Base-by-base conservation (phyloP, 2,888 invertebrate species). In the Sicus ferrugineus region DNA sequence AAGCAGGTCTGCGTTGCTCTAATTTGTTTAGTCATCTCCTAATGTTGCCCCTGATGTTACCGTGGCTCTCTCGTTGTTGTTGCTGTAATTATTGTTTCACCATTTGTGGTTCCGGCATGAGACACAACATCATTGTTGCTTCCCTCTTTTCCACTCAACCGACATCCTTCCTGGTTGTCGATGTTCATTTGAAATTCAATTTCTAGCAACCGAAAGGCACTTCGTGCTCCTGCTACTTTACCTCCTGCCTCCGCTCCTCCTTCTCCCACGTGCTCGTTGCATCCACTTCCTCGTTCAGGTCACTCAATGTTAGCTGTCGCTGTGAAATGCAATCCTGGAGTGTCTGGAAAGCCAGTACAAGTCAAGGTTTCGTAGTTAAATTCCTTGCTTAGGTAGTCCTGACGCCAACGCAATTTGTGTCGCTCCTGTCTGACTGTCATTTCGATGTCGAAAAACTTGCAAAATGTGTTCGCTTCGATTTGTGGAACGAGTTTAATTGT, bases 111-210 rank as follows among this genome's bases (percentile, higher is more conserved):
- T n/a, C 16, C 42, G n/a, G 42, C n/a, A n/a, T n/a, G n/a, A 23
- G 50, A 26, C 9, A 23, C 28, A 63, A 30, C 26, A 63, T 9
- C 31, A n/a, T 16, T 50, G 23, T 54, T 42, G 26, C 16, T 46
- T 54, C 54, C 54, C n/a, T 26, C 46, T 19, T n/a, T 46, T 46
- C 19, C 46, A 46, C 28, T 48, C 30, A 28, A 63, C 16, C n/a
- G 19, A n/a, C 28, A 42, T 56, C 11, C 7, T 11, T 19, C 11
- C 34, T 61, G 14, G 61, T 42, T 26, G 48, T 28, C 46, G 63
- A n/a, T 64, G 64, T 64, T 48, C 65, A 65, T 54, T 65, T 65
- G 46, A 54, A 65, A 65, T 65, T 54, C 65, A 65, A 65, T 65
- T 65, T 64, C 64, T 50, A 19, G 34, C 52, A 65, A 65, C 54